Base-by-base conservation (phyloP, 2,888 invertebrate genomes). In the Catocala fraxini region DNA sequence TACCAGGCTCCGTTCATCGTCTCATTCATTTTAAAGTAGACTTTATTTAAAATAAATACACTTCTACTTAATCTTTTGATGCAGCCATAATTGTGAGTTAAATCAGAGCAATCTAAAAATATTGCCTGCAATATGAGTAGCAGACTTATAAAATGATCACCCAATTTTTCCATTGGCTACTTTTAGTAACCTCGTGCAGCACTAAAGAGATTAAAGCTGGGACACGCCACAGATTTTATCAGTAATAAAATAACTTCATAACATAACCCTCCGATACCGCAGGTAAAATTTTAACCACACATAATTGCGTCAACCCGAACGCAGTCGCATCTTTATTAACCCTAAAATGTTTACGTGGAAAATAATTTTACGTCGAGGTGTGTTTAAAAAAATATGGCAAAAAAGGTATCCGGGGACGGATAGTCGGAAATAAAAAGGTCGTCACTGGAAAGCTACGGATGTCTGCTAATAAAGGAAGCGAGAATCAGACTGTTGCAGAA, bases 391-490 rank as follows among this genome's bases (percentile, higher is more conserved):
- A 80, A 76, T 77, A 74, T 71, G 68, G 73, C 72, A 75, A 79
- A 77, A 75, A 78, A 71, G 73, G 56, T 62, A 71, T 68, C 67
- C 57, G 58, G 75, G 74, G 80, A 71, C 74, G 84, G 83, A 85
- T 86, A 84, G 86, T 81, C 86, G 86, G 86, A 89, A 90, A 91
- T 91, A 92, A 93, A 92, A 91, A 89, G 87, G 89, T 87, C 92
- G 88, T 90, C 89, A 80, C 76, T 81, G 83, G 86, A 88, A 91
- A 90, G 81, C 89, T 85, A 81, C 85, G 88, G 65, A 67, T 86
- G 87, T 80, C 77, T 82, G 80, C 87, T 91, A 91, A 91, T 92
- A 92, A 92, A 91, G 89, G 87, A 86, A 86, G 81, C 80, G 81
- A 74, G 85, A 87, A 89, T 89, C 89, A 85, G 84, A 67, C 70